Evolutionary conservation across 2,113 vertebrate genomes (phyloP).

Genomic region (Dipodomys stephensi): DNA sequence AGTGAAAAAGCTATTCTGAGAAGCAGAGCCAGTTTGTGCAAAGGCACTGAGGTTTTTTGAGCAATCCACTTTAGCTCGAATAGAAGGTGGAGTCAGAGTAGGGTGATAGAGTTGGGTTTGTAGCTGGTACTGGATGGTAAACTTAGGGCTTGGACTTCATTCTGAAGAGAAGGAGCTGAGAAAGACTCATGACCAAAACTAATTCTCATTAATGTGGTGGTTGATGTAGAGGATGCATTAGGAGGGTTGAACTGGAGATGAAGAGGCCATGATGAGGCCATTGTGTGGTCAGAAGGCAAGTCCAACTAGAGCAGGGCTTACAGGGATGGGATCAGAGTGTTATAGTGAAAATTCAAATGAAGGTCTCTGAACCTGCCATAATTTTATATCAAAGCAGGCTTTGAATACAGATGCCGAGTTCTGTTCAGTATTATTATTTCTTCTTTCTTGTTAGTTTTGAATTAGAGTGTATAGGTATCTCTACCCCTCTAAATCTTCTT

Average conservation of each 20-base stretch:
- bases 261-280: not conserved
- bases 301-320: not conserved
- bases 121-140: not conserved
- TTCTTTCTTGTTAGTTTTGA: constrained; percentile 5
- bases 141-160: not conserved
- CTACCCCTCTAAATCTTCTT: not conserved
- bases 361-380: not conserved
- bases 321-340: not conserved
- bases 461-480: not conserved
- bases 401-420: not conserved
- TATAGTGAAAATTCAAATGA: not conserved
- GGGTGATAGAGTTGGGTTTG: not conserved
- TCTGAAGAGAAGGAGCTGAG: not conserved
- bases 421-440: not conserved
- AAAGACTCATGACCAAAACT: not conserved
- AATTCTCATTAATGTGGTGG: not conserved
- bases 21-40: not conserved
- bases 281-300: not conserved
- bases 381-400: constrained; percentile 27
- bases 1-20: not conserved
- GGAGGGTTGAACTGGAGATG: not conserved
- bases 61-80: not conserved
- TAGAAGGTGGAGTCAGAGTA: not conserved
- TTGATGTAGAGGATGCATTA: not conserved
- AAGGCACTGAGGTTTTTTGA: constrained; percentile 66